Evolutionary conservation across 1,140 invertebrate species (phyloP), one percentile per base, ranked within the genome.

Genomic region (Thaumatotibia leucotreta): DNA sequence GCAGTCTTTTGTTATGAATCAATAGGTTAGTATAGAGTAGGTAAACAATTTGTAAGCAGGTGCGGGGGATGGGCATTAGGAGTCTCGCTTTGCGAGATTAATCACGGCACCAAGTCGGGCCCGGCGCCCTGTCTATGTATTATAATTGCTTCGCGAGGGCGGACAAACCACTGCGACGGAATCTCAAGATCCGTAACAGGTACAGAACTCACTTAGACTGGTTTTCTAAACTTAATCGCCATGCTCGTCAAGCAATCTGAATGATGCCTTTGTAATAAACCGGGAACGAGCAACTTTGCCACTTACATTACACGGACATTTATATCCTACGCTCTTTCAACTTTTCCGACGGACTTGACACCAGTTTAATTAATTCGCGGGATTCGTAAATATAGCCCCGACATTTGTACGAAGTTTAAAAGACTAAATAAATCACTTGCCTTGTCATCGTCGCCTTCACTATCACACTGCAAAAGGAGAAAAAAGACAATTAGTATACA

Each of bases 361-460:
- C 71, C 70, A 69, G 68, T 82, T 82, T 83, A 86, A 85, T 86
- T 83, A 85, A 83, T 86, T 83, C 77, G 79, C 75, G 69, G 70
- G 69, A 74, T 76, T 75, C 73, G 73, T 73, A 76, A 78, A 78
- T 75, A 74, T 70, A 66, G 64, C 64, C 61, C 61, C 64, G 64
- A 66, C 61, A 68, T 64, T 61, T 67, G 63, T 32, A 14, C 68
- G 70, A 61, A 68, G 68, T 67, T 63, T 69, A 68, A 27, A 61
- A 67, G 74, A 62, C 63, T 65, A 73, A 75, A 73, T 74, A 73
- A 70, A 74, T 65, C 64, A 88, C 94, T 93, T 92, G 95, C 95
- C 95, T 96, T 96, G 93, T 96, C 95, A 89, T 96, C 95, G 92
- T 96, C 95, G 92, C 95, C 95, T 94, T 95, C 95, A 94, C 95